These are phyloP conservation scores for Tinea pellionella DNA, from an alignment of 2,888 invertebrate species.

Conservation along the genomic window DNA sequence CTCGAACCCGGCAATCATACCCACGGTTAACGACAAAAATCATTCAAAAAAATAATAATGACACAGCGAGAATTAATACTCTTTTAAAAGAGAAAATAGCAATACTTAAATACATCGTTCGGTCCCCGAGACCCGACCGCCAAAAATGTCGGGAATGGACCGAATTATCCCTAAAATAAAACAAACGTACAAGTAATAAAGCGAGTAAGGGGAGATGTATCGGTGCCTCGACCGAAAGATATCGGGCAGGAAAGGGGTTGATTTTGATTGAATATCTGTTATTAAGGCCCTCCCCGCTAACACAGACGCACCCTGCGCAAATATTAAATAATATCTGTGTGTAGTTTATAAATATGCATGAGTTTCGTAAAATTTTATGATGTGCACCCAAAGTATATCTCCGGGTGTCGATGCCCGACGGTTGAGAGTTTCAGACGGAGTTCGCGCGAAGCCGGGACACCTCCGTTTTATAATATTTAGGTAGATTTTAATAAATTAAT, in stretches of 20 bases:
- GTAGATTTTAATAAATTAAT: slow-evolving; percentile 19
- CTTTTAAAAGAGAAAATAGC: not conserved
- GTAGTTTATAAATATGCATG: slow-evolving; percentile 67
- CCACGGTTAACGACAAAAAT: slow-evolving; percentile 15
- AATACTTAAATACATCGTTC: slow-evolving; percentile 3
- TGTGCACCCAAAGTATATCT: slow-evolving; percentile 28
- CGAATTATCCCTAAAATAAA: slow-evolving; percentile 26
- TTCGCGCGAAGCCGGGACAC: not conserved
- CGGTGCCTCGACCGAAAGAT: slow-evolving; percentile 44
- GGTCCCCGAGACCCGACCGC: slow-evolving; percentile 2
- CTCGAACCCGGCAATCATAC: slow-evolving; percentile 14
- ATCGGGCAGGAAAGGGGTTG: slow-evolving; percentile 63
- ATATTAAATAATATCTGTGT: slow-evolving; percentile 63
- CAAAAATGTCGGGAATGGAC: slow-evolving; percentile 10
- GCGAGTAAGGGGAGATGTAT: slow-evolving; percentile 40
- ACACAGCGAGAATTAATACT: slow-evolving; percentile 10
- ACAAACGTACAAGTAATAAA: slow-evolving; percentile 32
- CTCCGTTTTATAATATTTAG: slow-evolving; percentile 15
- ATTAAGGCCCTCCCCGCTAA: slow-evolving; percentile 55
- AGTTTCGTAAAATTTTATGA: slow-evolving; percentile 48
- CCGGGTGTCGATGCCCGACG: slow-evolving; percentile 12
- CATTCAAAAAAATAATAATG: slow-evolving; percentile 12
- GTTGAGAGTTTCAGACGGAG: not conserved
- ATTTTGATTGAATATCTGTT: slow-evolving; percentile 70
- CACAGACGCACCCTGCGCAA: slow-evolving; percentile 38